phyloP scores from a whole-genome alignment of 2,797 vertebrate genomes.

The Poeciliopsis presidionis region DNA sequence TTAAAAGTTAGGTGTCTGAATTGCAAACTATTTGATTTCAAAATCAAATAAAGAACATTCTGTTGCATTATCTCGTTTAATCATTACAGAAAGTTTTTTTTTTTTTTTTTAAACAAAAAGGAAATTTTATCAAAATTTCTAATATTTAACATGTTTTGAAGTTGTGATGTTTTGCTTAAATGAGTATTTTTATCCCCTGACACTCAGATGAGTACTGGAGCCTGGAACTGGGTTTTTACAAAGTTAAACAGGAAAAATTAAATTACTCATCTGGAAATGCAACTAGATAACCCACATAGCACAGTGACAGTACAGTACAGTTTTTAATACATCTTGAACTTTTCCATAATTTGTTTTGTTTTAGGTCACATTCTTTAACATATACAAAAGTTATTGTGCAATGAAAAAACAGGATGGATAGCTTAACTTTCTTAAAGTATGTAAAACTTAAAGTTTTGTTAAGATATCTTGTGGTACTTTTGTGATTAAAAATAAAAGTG shows the following conservation, averaged over 20 bases:
- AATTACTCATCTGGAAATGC: not conserved
- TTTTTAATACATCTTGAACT: not conserved
- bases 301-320: not conserved
- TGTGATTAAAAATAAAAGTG: too few species aligned
- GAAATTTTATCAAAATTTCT: not conserved
- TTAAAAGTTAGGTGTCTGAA: too few species aligned
- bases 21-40: not conserved
- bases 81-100: not conserved
- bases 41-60: not conserved
- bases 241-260: not conserved
- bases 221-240: not conserved
- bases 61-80: not conserved
- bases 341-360: not conserved
- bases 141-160: not conserved
- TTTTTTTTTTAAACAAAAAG: not conserved
- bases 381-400: not conserved
- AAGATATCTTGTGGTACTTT: too few species aligned
- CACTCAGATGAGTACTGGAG: not conserved
- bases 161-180: not conserved
- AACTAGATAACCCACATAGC: not conserved
- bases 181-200: not conserved
- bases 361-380: not conserved
- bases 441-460: too few species aligned
- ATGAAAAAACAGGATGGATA: not conserved
- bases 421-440: too few species aligned